phyloP scores from a whole-genome alignment of 2,888 invertebrate genomes.

The Drosophila eohydei region DNA sequence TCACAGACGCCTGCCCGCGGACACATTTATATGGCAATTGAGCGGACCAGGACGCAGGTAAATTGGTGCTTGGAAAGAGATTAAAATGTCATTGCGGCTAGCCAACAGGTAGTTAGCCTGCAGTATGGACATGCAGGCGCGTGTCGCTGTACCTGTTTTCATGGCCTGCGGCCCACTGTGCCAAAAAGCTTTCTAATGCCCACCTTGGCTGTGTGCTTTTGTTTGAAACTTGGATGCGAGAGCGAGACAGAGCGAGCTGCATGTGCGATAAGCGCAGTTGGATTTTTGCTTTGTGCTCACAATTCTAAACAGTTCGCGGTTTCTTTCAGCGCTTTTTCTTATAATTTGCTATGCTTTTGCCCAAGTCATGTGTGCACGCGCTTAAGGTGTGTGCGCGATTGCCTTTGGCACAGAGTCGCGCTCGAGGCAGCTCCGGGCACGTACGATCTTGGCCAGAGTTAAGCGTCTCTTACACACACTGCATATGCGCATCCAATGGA shows the following conservation, averaged over 20 bases:
- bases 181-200: slow-evolving; percentile 45
- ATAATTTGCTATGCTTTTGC: slow-evolving; percentile 2
- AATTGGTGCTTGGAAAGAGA: slow-evolving; percentile 37
- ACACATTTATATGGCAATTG: slow-evolving; percentile 37
- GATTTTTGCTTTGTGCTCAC: slow-evolving; percentile 43
- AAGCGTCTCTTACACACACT: slow-evolving; percentile 21
- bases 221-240: slow-evolving; percentile 58
- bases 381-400: slow-evolving; percentile 30
- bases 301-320: slow-evolving; percentile 48
- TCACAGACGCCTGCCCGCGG: neutral
- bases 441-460: slow-evolving; percentile 35
- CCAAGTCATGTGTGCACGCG: slow-evolving; percentile 24
- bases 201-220: slow-evolving; percentile 40
- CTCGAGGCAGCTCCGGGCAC: slow-evolving; percentile 46
- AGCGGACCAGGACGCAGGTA: neutral
- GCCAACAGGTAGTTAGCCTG: slow-evolving; percentile 38
- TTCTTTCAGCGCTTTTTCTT: neutral
- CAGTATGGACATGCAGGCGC: slow-evolving; percentile 46
- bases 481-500: slow-evolving; percentile 33
- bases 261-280: slow-evolving; percentile 11
- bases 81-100: slow-evolving; percentile 61
- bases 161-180: slow-evolving; percentile 22
- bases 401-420: slow-evolving; percentile 14
- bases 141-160: slow-evolving; percentile 26
- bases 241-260: neutral